These are phyloP conservation scores for Phalacrocorax brasilianus DNA, from an alignment of 2,113 vertebrate species.

Conservation along the genomic window DNA sequence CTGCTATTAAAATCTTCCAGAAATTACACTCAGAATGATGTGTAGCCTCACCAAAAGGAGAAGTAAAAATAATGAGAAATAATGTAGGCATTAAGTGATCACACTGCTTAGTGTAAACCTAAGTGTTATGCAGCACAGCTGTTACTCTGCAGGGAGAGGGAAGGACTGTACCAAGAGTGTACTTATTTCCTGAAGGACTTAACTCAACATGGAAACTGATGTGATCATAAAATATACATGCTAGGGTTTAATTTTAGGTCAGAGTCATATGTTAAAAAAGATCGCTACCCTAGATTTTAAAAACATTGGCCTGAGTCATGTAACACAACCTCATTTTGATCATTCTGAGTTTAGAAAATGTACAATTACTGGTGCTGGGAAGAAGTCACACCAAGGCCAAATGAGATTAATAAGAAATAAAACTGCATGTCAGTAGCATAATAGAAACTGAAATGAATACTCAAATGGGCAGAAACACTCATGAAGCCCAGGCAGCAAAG, in stretches of 20 bases:
- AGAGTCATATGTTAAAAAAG: neutral
- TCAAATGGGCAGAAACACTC: neutral
- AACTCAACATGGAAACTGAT: conserved; percentile 1
- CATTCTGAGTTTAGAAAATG: conserved; percentile 2
- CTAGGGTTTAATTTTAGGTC: neutral
- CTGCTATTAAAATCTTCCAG: neutral
- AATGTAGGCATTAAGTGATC: neutral
- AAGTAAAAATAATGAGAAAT: neutral
- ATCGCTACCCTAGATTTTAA: neutral
- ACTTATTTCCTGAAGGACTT: neutral
- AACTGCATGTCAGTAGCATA: neutral
- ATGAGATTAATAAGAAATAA: conserved; percentile 32
- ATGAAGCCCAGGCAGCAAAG: neutral
- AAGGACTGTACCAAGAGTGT: neutral
- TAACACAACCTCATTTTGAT: conserved; percentile 8
- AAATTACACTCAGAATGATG: neutral
- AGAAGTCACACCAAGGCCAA: conserved; percentile 27
- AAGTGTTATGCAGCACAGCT: neutral
- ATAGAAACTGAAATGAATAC: conserved; percentile 28
- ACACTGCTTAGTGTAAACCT: neutral
- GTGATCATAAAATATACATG: neutral
- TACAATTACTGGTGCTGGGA: conserved; percentile 6
- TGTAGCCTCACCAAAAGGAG: neutral
- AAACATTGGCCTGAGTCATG: neutral
- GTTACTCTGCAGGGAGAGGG: neutral